Evolutionary conservation across 2,797 vertebrate species (phyloP).

Genomic region (Microchirus variegatus): DNA sequence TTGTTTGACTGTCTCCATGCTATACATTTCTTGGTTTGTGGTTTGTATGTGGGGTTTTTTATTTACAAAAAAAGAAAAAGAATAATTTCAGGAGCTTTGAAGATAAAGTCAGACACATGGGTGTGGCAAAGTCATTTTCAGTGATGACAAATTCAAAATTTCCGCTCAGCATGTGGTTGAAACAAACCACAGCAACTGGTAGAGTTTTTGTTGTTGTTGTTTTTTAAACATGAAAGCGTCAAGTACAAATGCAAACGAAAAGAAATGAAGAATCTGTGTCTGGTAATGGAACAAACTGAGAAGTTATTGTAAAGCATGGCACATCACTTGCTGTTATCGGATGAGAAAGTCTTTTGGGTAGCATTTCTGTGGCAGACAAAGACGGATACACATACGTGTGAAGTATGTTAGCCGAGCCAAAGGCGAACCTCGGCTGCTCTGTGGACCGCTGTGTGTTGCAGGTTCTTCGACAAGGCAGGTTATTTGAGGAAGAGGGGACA

Average conservation of each 20-base stretch:
- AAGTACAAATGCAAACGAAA: conserved; percentile 19
- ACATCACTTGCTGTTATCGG: conserved; percentile 39
- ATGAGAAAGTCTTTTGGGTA: conserved; percentile 54
- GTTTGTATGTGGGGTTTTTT: conserved; percentile 58
- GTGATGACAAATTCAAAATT: conserved; percentile 59
- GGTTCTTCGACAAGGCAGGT: conserved; percentile 56
- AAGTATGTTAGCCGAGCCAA: conserved; percentile 49
- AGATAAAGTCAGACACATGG: conserved; percentile 54
- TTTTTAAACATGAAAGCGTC: conserved; percentile 38
- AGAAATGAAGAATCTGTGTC: conserved; percentile 31
- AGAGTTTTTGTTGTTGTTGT: conserved; percentile 25
- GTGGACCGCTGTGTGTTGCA: conserved; percentile 42
- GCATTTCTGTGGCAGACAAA: conserved; percentile 67
- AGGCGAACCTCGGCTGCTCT: conserved; percentile 51
- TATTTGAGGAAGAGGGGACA: conserved; percentile 54
- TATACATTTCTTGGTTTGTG: conserved; percentile 58
- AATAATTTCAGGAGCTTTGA: conserved; percentile 47
- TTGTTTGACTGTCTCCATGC: conserved; percentile 63
- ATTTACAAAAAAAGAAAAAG: conserved; percentile 34
- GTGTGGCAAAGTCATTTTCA: conserved; percentile 72
- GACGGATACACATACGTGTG: conserved; percentile 28
- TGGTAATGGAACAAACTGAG: conserved; percentile 25
- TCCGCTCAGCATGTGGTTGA: conserved; percentile 64
- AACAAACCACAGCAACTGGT: conserved; percentile 42
- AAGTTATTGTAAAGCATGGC: conserved; percentile 29